These are phyloP conservation scores for Hephaestus fuliginosus DNA, from an alignment of 2,797 vertebrate species.

Conservation along the genomic window DNA sequence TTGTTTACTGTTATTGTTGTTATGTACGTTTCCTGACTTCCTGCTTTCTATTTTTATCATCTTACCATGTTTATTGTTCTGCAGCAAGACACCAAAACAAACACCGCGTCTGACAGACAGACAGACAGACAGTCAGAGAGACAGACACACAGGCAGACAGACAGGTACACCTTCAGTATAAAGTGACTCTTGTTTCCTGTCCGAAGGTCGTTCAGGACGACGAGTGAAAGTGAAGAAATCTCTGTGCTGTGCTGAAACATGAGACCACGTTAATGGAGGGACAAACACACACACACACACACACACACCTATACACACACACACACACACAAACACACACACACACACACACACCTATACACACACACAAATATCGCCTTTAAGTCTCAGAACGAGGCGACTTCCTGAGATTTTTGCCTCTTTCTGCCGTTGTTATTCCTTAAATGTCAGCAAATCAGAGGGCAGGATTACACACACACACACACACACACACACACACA, in stretches of 20 bases:
- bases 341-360: too few relatives aligned
- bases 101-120: too few relatives aligned
- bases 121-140: too few relatives aligned
- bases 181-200: background rate
- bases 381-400: background rate
- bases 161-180: background rate
- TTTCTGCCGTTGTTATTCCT: background rate
- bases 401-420: background rate
- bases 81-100: too few relatives aligned
- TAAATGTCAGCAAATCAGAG: conserved; percentile 30
- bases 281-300: background rate
- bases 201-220: conserved; percentile 5
- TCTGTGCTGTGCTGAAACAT: conserved; percentile 4
- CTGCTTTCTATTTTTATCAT: too few relatives aligned
- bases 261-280: conserved; percentile 29
- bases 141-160: background rate
- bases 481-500: background rate
- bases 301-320: background rate
- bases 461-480: background rate
- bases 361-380: background rate
- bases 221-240: conserved; percentile 3
- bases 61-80: too few relatives aligned
- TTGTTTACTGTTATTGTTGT: too few relatives aligned
- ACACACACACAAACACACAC: background rate
- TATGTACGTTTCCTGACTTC: too few relatives aligned